These are phyloP conservation scores for Macroramphosus scolopax DNA, from an alignment of 2,797 vertebrate species.

Conservation along the genomic window DNA sequence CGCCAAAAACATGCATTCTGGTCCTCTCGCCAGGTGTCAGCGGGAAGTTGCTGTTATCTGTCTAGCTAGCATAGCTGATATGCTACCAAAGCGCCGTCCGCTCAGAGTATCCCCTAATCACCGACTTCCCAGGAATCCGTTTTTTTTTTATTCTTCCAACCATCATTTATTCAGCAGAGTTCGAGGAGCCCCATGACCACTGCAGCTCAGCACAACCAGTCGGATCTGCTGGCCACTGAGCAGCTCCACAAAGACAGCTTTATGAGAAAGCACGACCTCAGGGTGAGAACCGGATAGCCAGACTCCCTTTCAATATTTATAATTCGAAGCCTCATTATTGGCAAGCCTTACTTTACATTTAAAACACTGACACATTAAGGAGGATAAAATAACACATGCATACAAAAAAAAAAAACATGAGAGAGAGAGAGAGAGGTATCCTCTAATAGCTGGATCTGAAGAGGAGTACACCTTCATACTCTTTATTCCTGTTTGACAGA, in stretches of 20 bases:
- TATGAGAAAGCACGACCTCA: constrained; percentile 3
- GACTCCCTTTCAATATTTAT: constrained; percentile 7
- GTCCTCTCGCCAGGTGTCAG: too few species aligned
- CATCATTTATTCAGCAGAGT: too few species aligned
- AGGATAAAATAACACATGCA: constrained; percentile 20
- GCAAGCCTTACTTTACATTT: background rate
- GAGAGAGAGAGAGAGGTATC: constrained; percentile 22
- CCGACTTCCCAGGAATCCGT: too few species aligned
- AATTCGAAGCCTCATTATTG: constrained; percentile 39
- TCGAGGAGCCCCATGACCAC: too few species aligned
- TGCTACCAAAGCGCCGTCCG: too few species aligned
- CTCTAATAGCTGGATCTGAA: constrained; percentile 59
- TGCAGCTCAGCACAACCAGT: too few species aligned
- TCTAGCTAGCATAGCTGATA: too few species aligned
- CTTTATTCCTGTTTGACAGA: constrained; percentile 57
- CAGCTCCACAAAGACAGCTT: background rate
- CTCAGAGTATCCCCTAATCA: too few species aligned
- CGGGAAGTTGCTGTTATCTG: too few species aligned
- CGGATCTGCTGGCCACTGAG: background rate
- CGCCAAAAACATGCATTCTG: too few species aligned
- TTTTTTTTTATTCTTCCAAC: too few species aligned
- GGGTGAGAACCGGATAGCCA: constrained; percentile 15
- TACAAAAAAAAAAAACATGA: constrained; percentile 28
- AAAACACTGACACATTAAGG: background rate
- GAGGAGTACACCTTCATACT: constrained; percentile 39